Evolutionary conservation across 2,797 vertebrate genomes (phyloP).

Genomic region (Sebastiscus albofasciatus): DNA sequence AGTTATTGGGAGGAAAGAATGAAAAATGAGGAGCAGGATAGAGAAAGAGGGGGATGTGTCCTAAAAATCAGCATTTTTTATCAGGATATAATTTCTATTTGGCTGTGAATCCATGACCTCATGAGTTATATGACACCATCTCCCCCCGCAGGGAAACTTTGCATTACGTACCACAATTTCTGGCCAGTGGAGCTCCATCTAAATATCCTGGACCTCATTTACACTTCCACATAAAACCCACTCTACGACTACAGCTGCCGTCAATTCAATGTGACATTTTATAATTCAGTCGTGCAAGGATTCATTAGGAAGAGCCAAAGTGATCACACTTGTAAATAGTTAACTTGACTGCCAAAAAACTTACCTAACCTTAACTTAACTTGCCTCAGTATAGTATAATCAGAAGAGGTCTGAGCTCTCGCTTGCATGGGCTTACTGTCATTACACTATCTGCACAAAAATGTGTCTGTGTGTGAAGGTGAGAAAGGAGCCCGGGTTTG

Average conservation of each 20-base stretch:
- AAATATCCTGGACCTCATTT: not conserved
- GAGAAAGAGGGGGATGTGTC: not conserved
- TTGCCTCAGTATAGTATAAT: not conserved
- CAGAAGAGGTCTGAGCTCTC: not conserved
- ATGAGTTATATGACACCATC: not conserved
- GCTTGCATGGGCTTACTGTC: not conserved
- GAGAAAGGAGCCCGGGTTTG: not conserved
- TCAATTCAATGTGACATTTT: not conserved
- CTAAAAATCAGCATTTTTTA: slow-evolving; percentile 8
- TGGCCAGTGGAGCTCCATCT: not conserved
- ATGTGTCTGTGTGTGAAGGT: not conserved
- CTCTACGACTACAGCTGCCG: not conserved
- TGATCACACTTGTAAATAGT: not conserved
- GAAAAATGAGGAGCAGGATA: not conserved
- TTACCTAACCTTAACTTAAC: not conserved
- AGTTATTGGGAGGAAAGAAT: not conserved
- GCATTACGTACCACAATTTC: not conserved
- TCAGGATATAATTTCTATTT: slow-evolving; percentile 8
- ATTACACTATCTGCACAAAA: not conserved
- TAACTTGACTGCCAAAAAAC: not conserved
- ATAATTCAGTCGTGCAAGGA: not conserved
- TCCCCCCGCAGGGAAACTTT: not conserved
- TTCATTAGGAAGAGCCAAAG: not conserved
- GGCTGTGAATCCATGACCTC: not conserved
- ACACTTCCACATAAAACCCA: slow-evolving; percentile 2